These are phyloP conservation scores for Sebastes melanostomus DNA, from an alignment of 2,797 vertebrate genomes.

Conservation along the genomic window DNA sequence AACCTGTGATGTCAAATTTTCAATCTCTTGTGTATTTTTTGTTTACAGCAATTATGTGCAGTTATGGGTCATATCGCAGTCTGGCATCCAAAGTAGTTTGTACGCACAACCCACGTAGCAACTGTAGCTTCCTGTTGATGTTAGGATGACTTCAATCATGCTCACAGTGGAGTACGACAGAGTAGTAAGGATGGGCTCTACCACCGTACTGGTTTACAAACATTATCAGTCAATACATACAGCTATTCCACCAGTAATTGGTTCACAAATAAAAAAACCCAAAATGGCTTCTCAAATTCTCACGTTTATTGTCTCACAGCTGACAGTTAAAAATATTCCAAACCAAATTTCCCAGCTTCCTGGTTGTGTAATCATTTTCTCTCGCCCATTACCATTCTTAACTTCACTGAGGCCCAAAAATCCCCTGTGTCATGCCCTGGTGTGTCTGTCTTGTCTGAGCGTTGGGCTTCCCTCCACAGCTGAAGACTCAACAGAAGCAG, in stretches of 20 bases:
- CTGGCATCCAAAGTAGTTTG: slow-evolving; percentile 75
- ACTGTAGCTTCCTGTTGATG: slow-evolving; percentile 80
- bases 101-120: slow-evolving; percentile 68
- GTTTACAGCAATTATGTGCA: slow-evolving; percentile 77
- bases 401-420: slow-evolving; percentile 10
- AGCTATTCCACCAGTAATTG: neutral
- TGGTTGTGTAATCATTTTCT: neutral
- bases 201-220: neutral
- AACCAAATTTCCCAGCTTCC: neutral
- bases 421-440: slow-evolving; percentile 13
- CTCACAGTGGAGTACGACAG: slow-evolving; percentile 33
- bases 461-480: slow-evolving; percentile 51
- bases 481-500: slow-evolving; percentile 78
- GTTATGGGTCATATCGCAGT: slow-evolving; percentile 77
- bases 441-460: slow-evolving; percentile 45
- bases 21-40: slow-evolving; percentile 66
- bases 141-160: slow-evolving; percentile 69
- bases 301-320: neutral
- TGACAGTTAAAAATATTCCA: neutral
- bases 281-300: neutral
- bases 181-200: slow-evolving; percentile 8
- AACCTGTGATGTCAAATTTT: slow-evolving; percentile 57
- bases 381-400: neutral
- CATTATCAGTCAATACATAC: neutral
- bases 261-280: neutral